A percentile compares a stretch with the other conserved stretches of the same genome.
These are phyloP conservation scores for Morone chrysops DNA, from an alignment of 2,113 vertebrate species.

Conservation along the genomic window DNA sequence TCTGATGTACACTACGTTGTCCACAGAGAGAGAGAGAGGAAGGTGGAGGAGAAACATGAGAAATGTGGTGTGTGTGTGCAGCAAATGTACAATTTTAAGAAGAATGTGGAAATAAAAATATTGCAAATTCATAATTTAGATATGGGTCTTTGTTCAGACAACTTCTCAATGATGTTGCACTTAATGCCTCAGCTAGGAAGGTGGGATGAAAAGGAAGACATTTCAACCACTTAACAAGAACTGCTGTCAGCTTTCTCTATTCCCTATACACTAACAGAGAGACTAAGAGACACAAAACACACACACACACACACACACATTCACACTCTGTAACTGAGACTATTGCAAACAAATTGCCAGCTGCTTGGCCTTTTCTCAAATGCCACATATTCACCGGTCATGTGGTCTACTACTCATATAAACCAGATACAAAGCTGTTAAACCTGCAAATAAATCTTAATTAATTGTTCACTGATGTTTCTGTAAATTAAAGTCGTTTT, in stretches of 20 bases:
- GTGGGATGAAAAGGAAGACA: constrained; percentile 18
- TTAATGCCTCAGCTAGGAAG: constrained; percentile 21
- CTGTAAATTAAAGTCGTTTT: not conserved
- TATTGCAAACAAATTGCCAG: constrained; percentile 22
- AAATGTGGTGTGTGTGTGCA: constrained; percentile 5
- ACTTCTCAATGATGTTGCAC: too few species aligned
- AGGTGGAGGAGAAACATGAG: constrained; percentile 4
- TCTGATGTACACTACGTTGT: constrained; percentile 44
- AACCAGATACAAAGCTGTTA: not conserved
- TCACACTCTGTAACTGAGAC: constrained; percentile 1
- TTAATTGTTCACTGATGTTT: not conserved
- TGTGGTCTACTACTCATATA: not conserved
- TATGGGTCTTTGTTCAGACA: constrained; percentile 4
- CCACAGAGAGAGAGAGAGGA: constrained; percentile 32
- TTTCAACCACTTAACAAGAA: constrained; percentile 43
- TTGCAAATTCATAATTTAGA: constrained; percentile 10
- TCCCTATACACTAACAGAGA: constrained; percentile 3
- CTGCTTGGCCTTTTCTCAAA: constrained; percentile 34
- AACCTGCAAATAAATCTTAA: not conserved
- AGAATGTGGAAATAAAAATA: constrained; percentile 4
- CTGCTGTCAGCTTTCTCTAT: constrained; percentile 30
- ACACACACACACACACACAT: constrained; percentile 5
- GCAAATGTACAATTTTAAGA: constrained; percentile 15
- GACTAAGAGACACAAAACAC: not conserved
- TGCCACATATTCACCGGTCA: constrained; percentile 4